A percentile compares a stretch with the other conserved stretches of the same genome.
phyloP scores from a whole-genome alignment of 1,140 invertebrate genomes.

The Aphis craccivora region DNA sequence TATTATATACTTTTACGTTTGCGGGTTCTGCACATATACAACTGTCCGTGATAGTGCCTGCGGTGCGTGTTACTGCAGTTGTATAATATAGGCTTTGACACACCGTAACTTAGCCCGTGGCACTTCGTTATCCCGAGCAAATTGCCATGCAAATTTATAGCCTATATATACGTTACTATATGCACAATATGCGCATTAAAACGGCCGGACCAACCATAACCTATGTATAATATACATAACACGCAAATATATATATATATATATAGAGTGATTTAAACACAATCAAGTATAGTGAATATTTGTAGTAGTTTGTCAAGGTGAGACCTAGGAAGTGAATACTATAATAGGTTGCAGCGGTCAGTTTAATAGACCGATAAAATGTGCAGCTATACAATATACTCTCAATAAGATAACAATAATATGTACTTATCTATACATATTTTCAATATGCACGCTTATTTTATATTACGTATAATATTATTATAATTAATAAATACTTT shows the following conservation, averaged over 20 bases:
- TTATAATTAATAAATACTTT: neutral
- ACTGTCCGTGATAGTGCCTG: neutral
- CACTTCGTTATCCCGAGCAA: constrained; percentile 32
- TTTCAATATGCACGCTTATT: neutral
- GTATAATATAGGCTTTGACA: constrained; percentile 21
- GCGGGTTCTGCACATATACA: neutral
- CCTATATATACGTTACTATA: neutral
- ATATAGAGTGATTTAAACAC: neutral
- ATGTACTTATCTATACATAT: neutral
- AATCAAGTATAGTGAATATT: neutral
- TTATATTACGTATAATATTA: neutral
- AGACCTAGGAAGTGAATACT: neutral
- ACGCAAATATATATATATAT: neutral
- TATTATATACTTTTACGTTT: neutral
- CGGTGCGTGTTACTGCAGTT: neutral
- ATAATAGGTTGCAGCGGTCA: neutral
- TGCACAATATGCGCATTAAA: neutral
- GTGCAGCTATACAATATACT: neutral
- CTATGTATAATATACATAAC: neutral
- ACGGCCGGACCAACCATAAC: neutral
- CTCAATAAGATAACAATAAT: neutral
- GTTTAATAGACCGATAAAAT: neutral
- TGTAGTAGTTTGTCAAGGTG: neutral
- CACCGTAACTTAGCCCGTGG: neutral
- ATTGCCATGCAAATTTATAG: constrained; percentile 53